Evolutionary conservation across 2,888 invertebrate genomes (phyloP), one percentile per base, ranked within the genome.

Genomic region (Torymus aiolomorphi): DNA sequence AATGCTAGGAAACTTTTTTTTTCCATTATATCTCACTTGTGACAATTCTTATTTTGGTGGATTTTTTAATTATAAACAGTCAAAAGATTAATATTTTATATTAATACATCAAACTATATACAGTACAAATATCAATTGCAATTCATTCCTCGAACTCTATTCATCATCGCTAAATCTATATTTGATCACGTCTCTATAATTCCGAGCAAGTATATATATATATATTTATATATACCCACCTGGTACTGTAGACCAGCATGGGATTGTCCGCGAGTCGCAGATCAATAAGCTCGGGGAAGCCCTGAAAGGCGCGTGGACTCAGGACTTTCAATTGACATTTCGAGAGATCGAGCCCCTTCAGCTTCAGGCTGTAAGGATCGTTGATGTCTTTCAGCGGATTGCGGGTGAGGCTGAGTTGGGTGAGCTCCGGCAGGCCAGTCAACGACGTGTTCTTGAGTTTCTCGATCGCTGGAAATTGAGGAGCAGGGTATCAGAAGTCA

Each of bases 371-470:
- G 75, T 81, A 83, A 61, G 88, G 86, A 79, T 84, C 84, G 52
- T 85, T 80, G 80, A 90, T 82, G 16, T 72, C 83, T 82, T 84
- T 86, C 84, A 90, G 83, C 56, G 89, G 92, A 85, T 96, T 96
- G 84, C 93, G 91, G 3, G 93, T 92, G 82, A 96, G 91, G 86
- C 94, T 94, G 59, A 96, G 91, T 85, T 93, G 93, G 49, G 92
- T 93, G 82, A 96, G 91, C 80, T 92, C 91, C 54, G 93, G 93
- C 83, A 96, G 87, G 42, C 92, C 92, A 66, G 91, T 89, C 85
- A 95, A 93, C 91, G 95, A 94, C 77, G 92, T 92, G 75, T 93
- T 93, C 79, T 93, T 94, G 75, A 96, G 92, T 72, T 93, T 92
- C 84, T 91, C 92, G 71, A 96, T 86, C 59, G 62, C 89, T 89